Base-by-base conservation (phyloP, 1,140 invertebrate species). In the Drosophila tsacasi region DNA sequence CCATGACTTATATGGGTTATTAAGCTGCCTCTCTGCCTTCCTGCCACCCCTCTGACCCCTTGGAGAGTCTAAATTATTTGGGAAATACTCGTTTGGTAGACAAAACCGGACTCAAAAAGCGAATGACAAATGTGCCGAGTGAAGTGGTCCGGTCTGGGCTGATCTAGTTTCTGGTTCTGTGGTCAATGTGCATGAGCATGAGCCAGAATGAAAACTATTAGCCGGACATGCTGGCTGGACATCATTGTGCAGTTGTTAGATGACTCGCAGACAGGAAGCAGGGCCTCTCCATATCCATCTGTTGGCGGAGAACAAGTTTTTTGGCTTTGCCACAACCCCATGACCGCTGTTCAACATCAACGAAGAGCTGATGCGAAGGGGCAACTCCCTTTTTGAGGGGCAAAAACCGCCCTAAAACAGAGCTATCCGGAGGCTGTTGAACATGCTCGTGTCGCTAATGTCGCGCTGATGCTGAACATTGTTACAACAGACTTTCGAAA, bases 121-220 rank as follows among this genome's bases (percentile, higher is more conserved):
- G 40, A 57, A 73, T 73, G 54, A 73, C 71, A 73, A 73, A 73
- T 73, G 68, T 35, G 37, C 66, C 30, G 42, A 40, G 37, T 73
- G 52, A 59, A 73, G 69, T 73, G 52, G 67, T 73, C 46, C 50
- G 65, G n/a, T 69, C 50, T 39, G 66, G 25, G 8, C 61, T 62
- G 60, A 54, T 63, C 50, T 37, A 35, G 47, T 68, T 71, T 71
- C 68, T 73, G 71, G 67, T 61, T 7, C 69, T 73, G 54, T 73
- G 71, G 68, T 61, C 71, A 73, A 50, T 73, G 46, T 61, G 68
- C 71, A 72, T 37, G 67, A 39, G 67, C 68, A 61, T 52, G 49
- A 35, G 64, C 44, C 57, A 57, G 64, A 77, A 55, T 67, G 64
- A 78, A 78, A 78, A 78, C 75, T 78, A 78, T 78, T 78, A 78